Base-by-base conservation (phyloP, 2,113 vertebrate genomes). In the Motacilla tschutschensis region DNA sequence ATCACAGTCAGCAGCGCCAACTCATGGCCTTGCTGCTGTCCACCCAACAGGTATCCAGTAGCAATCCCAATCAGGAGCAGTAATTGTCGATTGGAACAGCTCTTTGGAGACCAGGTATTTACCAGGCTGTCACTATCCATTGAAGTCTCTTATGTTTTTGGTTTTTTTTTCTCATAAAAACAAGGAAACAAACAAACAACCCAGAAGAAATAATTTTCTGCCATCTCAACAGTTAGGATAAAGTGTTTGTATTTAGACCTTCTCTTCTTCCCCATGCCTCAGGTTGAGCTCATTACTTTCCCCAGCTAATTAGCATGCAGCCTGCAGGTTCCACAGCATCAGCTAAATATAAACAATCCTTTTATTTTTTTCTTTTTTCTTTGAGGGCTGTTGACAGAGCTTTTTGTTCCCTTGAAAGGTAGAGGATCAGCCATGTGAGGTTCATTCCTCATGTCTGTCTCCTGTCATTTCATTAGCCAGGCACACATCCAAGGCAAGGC, bases 291-390 rank as follows among this genome's bases (percentile, higher is more conserved):
- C 2, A 2, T 91, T 91, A 89, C 70, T 88, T 85, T 85, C 44
- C 35, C 24, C 65, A 75, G 35, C 36, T 91, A 84, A 95, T 95
- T 95, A 94, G 69, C 80, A 95, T 89, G 83, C 90, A 88, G 75
- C 66, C 62, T 70, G 65, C 58, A 85, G 54, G 78, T 92, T 92
- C 75, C 44, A 79, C 38, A 21, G 38, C 90, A 91, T 82, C 69
- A 89, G 87, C 95, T 93, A 96, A 94, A 94, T 94, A 95, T 90
- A 95, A 95, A 89, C 50, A 53, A 87, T 74, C 69, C 69, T 88
- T 94, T 91, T 78, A 54, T 87, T 91, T 91, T 91, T 89, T 94
- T 13, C 71, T 62, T 89, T 90, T 91, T 94, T 94, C 55, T 95
- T 90, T 89, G 78, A 88, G 55, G 36, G 53, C 72, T 88, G 88